Evolutionary conservation across 1,140 invertebrate species (phyloP).

Genomic region (Eriosoma lanigerum): DNA sequence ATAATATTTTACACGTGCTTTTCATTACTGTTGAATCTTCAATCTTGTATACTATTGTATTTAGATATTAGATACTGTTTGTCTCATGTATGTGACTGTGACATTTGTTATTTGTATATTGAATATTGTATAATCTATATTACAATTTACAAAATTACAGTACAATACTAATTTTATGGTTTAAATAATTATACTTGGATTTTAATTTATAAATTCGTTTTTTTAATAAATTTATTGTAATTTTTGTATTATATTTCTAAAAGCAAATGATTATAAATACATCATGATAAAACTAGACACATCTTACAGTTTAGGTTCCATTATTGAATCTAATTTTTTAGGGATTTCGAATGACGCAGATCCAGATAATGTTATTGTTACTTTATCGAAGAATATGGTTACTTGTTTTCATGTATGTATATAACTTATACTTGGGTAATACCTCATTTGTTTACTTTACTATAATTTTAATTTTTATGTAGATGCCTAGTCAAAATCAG

Average conservation of each 20-base stretch:
- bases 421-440: background rate
- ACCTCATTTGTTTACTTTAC: background rate
- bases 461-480: background rate
- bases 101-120: too few relatives aligned
- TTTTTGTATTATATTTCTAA: too few relatives aligned
- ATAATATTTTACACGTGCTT: conserved; percentile 9
- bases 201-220: too few relatives aligned
- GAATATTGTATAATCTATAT: too few relatives aligned
- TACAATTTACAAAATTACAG: too few relatives aligned
- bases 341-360: conserved; percentile 39
- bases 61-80: too few relatives aligned
- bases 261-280: conserved; percentile 14
- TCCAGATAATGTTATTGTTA: conserved; percentile 36
- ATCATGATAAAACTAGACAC: conserved; percentile 47
- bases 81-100: too few relatives aligned
- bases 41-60: too few relatives aligned
- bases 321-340: conserved; percentile 43
- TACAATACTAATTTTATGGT: too few relatives aligned
- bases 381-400: conserved; percentile 43
- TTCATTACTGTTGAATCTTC: background rate
- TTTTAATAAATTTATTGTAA: too few relatives aligned
- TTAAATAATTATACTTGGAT: too few relatives aligned
- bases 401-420: conserved; percentile 48
- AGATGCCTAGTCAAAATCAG: conserved; percentile 43
- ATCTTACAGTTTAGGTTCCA: conserved; percentile 45